phyloP scores from a whole-genome alignment of 2,888 invertebrate species.

The Watsonalla cultraria region DNA sequence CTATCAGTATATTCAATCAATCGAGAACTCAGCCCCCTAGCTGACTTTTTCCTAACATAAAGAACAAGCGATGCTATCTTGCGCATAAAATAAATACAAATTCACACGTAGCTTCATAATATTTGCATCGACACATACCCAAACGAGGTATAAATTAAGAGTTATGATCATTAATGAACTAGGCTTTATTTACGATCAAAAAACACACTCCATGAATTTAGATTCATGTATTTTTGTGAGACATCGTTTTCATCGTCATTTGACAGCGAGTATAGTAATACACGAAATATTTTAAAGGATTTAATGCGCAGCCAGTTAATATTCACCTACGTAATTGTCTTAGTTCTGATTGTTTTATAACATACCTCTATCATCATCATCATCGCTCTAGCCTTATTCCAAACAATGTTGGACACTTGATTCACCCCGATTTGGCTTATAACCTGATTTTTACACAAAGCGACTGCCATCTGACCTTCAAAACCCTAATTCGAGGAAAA shows the following conservation, averaged over 20 bases:
- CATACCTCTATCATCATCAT: too few species aligned
- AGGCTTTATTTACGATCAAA: slow-evolving; percentile 64
- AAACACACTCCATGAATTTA: slow-evolving; percentile 47
- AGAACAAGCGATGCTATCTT: slow-evolving; percentile 29
- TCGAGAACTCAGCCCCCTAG: neutral
- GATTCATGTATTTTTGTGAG: slow-evolving; percentile 36
- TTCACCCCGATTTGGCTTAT: too few species aligned
- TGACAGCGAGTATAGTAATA: slow-evolving; percentile 17
- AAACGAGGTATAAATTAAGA: slow-evolving; percentile 58
- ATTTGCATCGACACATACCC: slow-evolving; percentile 48
- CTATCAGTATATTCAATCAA: neutral
- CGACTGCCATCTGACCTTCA: too few species aligned
- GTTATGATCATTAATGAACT: slow-evolving; percentile 69
- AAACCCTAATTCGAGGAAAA: too few species aligned
- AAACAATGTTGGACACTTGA: too few species aligned
- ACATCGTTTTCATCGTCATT: slow-evolving; percentile 57
- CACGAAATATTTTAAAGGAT: too few species aligned
- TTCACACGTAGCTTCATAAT: slow-evolving; percentile 42
- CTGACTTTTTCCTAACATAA: slow-evolving; percentile 10
- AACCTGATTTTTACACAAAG: too few species aligned
- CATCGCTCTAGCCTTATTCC: too few species aligned
- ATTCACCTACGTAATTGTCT: too few species aligned
- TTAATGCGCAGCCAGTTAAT: too few species aligned
- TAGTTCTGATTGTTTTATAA: too few species aligned
- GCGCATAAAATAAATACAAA: slow-evolving; percentile 36